Evolutionary conservation across 2,113 vertebrate genomes (phyloP).

Genomic region (Athene cunicularia): DNA sequence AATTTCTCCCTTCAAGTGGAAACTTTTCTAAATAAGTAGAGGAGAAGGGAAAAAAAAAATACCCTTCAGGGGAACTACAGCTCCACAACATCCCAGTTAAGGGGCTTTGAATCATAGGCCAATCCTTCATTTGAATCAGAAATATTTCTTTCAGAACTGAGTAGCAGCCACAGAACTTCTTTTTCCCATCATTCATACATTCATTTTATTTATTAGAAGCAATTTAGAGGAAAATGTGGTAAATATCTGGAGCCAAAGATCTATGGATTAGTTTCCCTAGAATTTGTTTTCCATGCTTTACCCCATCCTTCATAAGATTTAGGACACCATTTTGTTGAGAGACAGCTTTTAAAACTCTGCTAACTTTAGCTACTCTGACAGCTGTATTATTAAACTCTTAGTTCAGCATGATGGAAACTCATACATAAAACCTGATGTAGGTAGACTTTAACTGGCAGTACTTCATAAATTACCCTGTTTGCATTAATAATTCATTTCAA

Average conservation of each 20-base stretch:
- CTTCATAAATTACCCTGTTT: conserved; percentile 17
- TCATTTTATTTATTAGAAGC: not conserved
- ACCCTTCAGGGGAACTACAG: not conserved
- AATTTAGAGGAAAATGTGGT: not conserved
- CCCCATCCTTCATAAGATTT: not conserved
- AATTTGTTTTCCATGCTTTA: not conserved
- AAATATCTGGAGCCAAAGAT: not conserved
- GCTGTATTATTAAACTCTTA: conserved; percentile 56
- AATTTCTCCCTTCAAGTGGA: not conserved
- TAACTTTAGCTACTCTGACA: conserved; percentile 29
- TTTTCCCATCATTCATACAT: not conserved
- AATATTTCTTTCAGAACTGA: not conserved
- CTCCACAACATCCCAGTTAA: not conserved
- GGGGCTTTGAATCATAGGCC: not conserved
- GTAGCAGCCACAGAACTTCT: not conserved
- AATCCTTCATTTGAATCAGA: not conserved
- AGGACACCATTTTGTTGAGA: not conserved
- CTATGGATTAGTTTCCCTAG: not conserved
- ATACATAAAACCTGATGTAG: conserved; percentile 7
- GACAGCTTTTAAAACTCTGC: conserved; percentile 5
- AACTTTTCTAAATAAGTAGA: not conserved
- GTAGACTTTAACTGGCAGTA: not conserved
- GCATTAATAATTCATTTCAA: conserved; percentile 14
- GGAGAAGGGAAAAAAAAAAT: not conserved
- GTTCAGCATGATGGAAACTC: not conserved